A percentile compares a stretch with the other conserved stretches of the same genome.
Evolutionary conservation across 2,888 invertebrate genomes (phyloP).

Genomic region (Conus canariensis): DNA sequence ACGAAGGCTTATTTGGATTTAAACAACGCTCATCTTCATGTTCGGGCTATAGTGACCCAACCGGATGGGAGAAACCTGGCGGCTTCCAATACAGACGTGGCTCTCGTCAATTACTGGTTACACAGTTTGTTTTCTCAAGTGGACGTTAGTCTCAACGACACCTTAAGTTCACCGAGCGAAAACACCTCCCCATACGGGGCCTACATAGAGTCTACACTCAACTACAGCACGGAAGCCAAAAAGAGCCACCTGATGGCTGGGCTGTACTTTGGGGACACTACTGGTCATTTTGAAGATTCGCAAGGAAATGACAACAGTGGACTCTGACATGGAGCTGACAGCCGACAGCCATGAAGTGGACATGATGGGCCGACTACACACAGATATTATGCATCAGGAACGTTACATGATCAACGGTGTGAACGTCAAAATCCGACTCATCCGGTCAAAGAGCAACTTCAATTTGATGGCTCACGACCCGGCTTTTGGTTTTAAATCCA

Average conservation of each 20-base stretch:
- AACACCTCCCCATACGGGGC: background rate
- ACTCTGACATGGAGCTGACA: background rate
- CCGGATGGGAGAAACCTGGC: no score
- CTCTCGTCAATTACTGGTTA: background rate
- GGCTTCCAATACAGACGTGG: no score
- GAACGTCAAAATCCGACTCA: background rate
- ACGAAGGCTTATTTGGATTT: background rate
- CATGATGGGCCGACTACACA: conserved; percentile 5
- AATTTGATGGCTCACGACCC: conserved; percentile 5
- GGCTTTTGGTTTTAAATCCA: background rate
- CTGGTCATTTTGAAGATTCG: background rate
- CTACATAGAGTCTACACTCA: background rate
- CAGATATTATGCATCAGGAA: conserved; percentile 4
- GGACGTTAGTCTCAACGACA: conserved; percentile 3
- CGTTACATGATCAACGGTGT: conserved; percentile 21
- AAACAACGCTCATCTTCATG: background rate
- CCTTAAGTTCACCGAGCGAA: background rate
- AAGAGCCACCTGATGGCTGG: background rate
- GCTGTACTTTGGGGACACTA: background rate
- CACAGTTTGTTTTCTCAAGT: background rate
- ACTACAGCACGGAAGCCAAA: background rate
- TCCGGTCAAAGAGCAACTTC: background rate
- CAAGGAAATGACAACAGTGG: background rate
- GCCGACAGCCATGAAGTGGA: conserved; percentile 1
- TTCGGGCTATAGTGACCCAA: background rate